phyloP scores from a whole-genome alignment of 2,113 vertebrate species.

The Gavia stellata region DNA sequence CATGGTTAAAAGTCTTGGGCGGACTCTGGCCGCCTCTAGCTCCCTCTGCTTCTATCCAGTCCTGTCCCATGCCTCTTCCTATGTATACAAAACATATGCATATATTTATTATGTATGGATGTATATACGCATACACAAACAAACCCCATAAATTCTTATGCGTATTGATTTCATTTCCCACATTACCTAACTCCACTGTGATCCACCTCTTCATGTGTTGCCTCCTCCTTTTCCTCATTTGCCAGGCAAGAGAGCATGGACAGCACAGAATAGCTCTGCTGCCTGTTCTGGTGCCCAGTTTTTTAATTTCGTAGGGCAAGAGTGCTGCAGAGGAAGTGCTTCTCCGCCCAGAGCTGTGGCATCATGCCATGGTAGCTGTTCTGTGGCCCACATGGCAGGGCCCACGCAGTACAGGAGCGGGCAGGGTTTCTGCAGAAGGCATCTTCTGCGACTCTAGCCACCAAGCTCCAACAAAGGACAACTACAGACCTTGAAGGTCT shows the following conservation, averaged over 20 bases:
- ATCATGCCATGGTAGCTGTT: neutral
- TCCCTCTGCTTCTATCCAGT: neutral
- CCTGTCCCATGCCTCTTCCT: neutral
- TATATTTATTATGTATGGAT: neutral
- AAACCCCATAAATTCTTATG: neutral
- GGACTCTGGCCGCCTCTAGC: neutral
- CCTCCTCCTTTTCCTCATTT: neutral
- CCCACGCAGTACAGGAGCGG: rapidly evolving
- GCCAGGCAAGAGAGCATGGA: neutral
- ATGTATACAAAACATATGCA: neutral
- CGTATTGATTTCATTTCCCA: neutral
- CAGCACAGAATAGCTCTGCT: neutral
- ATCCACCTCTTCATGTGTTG: neutral
- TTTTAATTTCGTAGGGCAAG: neutral
- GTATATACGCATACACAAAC: neutral
- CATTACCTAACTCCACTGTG: neutral
- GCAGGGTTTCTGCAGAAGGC: neutral
- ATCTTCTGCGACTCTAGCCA: neutral
- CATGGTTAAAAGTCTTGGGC: neutral
- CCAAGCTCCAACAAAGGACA: neutral
- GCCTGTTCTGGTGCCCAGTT: neutral
- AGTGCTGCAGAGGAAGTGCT: neutral
- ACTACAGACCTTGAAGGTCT: neutral
- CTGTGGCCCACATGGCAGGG: rapidly evolving
- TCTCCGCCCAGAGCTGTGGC: neutral